Evolutionary conservation across 1,140 invertebrate species (phyloP).

Genomic region (Charaxes varanes): DNA sequence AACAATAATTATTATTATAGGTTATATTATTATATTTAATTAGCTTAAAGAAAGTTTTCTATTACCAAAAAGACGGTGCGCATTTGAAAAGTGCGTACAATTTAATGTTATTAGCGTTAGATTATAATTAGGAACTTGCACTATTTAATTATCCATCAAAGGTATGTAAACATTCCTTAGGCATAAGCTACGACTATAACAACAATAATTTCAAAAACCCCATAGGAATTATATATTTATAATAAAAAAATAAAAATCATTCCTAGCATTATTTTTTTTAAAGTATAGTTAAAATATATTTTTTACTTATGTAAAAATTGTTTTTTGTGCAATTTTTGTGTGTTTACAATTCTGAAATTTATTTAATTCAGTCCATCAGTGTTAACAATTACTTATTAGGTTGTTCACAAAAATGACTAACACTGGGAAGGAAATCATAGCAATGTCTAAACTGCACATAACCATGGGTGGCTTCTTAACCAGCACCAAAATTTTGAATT

Average conservation of each 20-base stretch:
- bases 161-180: constrained; percentile 43
- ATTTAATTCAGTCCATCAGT: no score
- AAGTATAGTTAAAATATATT: no score
- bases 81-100: constrained; percentile 49
- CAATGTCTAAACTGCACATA: constrained; percentile 23
- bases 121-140: constrained; percentile 26
- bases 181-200: constrained; percentile 18
- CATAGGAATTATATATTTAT: no score
- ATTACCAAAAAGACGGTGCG: constrained; percentile 52
- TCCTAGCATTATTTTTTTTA: no score
- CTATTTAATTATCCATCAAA: constrained; percentile 22
- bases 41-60: constrained; percentile 6
- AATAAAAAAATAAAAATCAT: no score
- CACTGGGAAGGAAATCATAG: constrained; percentile 13
- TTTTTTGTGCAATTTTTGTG: no score
- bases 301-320: no score
- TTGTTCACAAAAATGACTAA: constrained; percentile 17
- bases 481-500: constrained; percentile 20
- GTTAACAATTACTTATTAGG: no score
- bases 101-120: constrained; percentile 36
- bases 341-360: no score
- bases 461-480: constrained; percentile 36
- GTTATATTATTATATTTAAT: no score
- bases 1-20: no score
- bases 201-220: constrained; percentile 26